Evolutionary conservation across 2,888 invertebrate genomes (phyloP), one percentile per base, ranked within the genome.

Genomic region (Orthosia incerta): DNA sequence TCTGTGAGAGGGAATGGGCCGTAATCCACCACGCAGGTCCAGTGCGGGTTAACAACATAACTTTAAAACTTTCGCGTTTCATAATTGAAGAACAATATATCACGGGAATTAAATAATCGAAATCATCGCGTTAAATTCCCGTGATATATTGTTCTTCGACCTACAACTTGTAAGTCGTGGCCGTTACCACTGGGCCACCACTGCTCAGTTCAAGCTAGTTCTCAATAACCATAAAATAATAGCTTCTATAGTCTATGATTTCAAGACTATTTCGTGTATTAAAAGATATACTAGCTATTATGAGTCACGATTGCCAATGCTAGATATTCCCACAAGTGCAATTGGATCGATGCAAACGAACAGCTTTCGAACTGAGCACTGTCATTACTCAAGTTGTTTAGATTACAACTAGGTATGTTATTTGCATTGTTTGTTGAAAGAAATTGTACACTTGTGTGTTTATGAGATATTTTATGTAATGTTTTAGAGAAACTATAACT

Each of bases 301-400:
- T 71, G 72, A 78, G 9, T 78, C 83, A 82, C 59, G 15, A 55
- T 59, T 73, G 39, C n/a, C 46, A 70, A 73, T 62, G 39, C 64
- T 53, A 63, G 15, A 60, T 67, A 60, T 79, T 74, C 80, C 53
- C 80, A 79, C 80, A 56, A 63, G 11, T 66, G 66, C 69, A 59
- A 63, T 79, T 59, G 59, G 59, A 67, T 69, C 80, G 65, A 63
- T 66, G 62, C 51, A 53, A 78, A 64, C 56, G 45, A 51, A 74
- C 79, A 50, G 74, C 63, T 73, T 63, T 74, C 68, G 23, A 66
- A 31, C 62, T 56, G 59, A 60, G 18, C 62, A 56, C 72, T 68
- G 48, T 66, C 50, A 83, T 80, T 70, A 83, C 48, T 63, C 65
- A 72, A 66, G 62, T 48, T 50, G 80, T 79, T 83, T 63, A 74